Base-by-base conservation (phyloP, 1,140 invertebrate genomes). In the Calliopsis andreniformis region DNA sequence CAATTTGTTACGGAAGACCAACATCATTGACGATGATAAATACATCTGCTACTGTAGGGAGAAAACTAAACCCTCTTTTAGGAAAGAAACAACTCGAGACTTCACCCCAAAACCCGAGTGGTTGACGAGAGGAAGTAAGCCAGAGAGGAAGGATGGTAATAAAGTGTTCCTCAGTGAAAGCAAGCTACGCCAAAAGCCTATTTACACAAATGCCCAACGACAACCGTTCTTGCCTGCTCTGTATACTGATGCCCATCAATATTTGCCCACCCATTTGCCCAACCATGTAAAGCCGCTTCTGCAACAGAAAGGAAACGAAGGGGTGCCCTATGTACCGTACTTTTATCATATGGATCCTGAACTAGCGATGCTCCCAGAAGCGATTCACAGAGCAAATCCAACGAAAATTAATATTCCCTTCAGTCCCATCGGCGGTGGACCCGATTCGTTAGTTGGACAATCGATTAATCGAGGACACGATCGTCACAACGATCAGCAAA, bases 31-130 rank as follows among this genome's bases (percentile, higher is more conserved):
- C 6, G 53, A 59, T 18, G 64, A 76, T 23, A 86, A 87, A 58
- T 87, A 75, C 62, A 61, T 85, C 58, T 89, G 88, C 32, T 82
- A 80, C 12, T 88, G 86, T 42, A 42, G 61, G 14, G 63, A 83
- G 30, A 70, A 82, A 8, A 23, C 42, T 10, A 32, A 47, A 20
- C 18, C 43, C 2, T n/a, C 43, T 2, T 43, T 14, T 7, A 25
- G 18, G 7, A 39, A 49, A 35, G 45, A 20, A 0, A 0, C 23
- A 3, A 8, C 14, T 2, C 45, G 2, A 18, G 7, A 18, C 10
- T 12, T 59, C 7, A 20, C 35, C 51, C 5, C 49, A 10, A 53
- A 45, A 16, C 5, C 14, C 5, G 14, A 7, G 23, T 30, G 7
- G 16, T 53, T 58, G n/a, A 8, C 59, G 3, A 55, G 14, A 23